phyloP scores from a whole-genome alignment of 2,888 invertebrate genomes.

The Lordiphosa andalusiaca region DNA sequence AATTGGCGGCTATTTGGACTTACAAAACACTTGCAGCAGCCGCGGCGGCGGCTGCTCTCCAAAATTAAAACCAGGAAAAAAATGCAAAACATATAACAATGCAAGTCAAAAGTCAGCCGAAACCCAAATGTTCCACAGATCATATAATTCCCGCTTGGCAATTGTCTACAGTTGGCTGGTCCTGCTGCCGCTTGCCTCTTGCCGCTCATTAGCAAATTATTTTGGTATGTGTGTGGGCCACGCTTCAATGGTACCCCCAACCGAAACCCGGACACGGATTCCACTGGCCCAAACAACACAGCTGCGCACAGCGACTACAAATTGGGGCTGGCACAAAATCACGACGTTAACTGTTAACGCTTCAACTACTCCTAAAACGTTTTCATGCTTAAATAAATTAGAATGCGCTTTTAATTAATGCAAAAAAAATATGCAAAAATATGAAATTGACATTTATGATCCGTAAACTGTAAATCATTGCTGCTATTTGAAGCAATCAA shows the following conservation, averaged over 20 bases:
- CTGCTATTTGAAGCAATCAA: not conserved
- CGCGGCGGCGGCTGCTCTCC: slow-evolving; percentile 17
- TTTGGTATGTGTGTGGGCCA: slow-evolving; percentile 29
- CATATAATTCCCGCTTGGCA: slow-evolving; percentile 47
- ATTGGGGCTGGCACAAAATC: slow-evolving; percentile 13
- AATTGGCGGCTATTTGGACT: slow-evolving; percentile 46
- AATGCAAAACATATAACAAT: slow-evolving; percentile 65
- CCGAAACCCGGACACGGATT: slow-evolving; percentile 28
- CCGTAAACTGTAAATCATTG: slow-evolving; percentile 3
- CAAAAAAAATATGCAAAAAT: not conserved
- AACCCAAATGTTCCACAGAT: slow-evolving; percentile 40
- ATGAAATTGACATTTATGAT: slow-evolving; percentile 8
- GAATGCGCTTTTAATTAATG: slow-evolving; percentile 37
- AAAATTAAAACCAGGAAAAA: slow-evolving; percentile 57
- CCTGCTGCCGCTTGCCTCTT: slow-evolving; percentile 34
- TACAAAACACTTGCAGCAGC: slow-evolving; percentile 44
- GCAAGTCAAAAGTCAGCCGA: slow-evolving; percentile 61
- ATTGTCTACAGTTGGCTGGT: slow-evolving; percentile 59
- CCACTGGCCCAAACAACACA: slow-evolving; percentile 5
- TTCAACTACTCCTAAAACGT: slow-evolving; percentile 1
- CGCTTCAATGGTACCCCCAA: slow-evolving; percentile 33
- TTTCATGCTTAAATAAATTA: slow-evolving; percentile 55
- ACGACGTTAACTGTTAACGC: slow-evolving; percentile 4
- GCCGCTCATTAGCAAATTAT: slow-evolving; percentile 63
- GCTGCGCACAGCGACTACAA: slow-evolving; percentile 20